phyloP scores from a whole-genome alignment of 1,140 invertebrate genomes.

The Lordiphosa stackelbergi region DNA sequence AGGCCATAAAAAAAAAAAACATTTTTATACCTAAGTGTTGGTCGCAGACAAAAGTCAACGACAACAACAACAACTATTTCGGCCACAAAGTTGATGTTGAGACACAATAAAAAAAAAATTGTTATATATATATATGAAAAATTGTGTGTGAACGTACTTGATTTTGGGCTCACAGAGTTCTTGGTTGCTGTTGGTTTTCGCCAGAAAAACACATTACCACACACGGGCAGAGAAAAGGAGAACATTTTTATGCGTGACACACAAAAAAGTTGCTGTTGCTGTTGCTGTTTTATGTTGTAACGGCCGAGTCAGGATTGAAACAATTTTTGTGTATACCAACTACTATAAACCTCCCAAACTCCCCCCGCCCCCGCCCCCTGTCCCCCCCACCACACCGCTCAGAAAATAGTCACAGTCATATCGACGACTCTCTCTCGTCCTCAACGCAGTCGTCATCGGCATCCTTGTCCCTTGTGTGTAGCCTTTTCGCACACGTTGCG shows the following conservation, averaged over 20 bases:
- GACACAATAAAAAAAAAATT: constrained; percentile 47
- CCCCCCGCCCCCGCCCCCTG: not conserved
- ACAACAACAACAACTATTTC: constrained; percentile 44
- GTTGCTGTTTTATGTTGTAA: constrained; percentile 19
- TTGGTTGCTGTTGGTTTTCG: constrained; percentile 29
- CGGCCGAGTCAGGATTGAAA: constrained; percentile 32
- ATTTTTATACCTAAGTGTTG: constrained; percentile 45
- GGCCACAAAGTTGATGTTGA: constrained; percentile 27
- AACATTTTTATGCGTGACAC: constrained; percentile 62
- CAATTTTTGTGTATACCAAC: constrained; percentile 60
- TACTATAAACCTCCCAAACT: constrained; percentile 3
- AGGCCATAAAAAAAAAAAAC: constrained; percentile 63
- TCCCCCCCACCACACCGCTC: too few relatives aligned
- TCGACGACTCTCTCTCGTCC: constrained; percentile 26
- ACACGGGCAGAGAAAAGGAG: not conserved
- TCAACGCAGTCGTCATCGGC: constrained; percentile 32
- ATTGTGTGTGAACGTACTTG: constrained; percentile 71
- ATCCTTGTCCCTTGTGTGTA: constrained; percentile 34
- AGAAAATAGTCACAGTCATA: constrained; percentile 36
- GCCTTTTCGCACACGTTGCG: constrained; percentile 70
- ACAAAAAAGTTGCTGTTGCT: constrained; percentile 27
- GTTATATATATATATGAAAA: constrained; percentile 20
- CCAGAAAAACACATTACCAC: constrained; percentile 33
- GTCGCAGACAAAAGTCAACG: constrained; percentile 61
- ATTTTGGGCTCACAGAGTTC: constrained; percentile 52